Conservation (phyloP, 2,797 vertebrate genomes). For the Coccyzus lansbergi region DNA sequence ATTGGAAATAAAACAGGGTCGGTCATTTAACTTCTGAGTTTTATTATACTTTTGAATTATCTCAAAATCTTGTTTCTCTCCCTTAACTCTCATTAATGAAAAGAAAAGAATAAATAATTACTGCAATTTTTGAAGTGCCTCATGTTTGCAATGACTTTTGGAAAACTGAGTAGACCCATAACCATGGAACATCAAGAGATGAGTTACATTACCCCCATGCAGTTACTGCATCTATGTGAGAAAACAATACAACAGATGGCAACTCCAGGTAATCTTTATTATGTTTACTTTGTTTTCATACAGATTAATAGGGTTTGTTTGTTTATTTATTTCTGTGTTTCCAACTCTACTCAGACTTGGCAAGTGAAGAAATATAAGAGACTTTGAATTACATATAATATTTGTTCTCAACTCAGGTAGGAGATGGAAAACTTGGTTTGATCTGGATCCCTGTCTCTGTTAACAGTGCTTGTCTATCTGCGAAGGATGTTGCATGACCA, state of each 20-base stretch:
- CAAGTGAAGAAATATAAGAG: neutral
- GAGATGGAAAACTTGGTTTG: neutral
- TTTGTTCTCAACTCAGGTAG: neutral
- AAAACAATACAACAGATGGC: neutral
- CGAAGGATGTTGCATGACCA: neutral
- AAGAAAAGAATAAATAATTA: neutral
- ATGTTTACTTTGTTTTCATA: neutral
- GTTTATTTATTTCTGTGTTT: neutral
- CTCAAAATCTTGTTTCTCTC: neutral
- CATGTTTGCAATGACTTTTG: neutral
- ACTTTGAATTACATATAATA: neutral
- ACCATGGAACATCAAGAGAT: neutral
- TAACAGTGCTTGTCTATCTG: neutral
- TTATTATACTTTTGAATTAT: neutral
- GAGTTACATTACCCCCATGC: neutral
- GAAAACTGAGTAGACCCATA: neutral
- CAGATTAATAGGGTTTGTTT: neutral
- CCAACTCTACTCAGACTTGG: neutral
- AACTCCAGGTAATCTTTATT: neutral
- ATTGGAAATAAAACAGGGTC: constrained; percentile 4
- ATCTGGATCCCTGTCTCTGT: neutral
- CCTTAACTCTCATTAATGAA: neutral
- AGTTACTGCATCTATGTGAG: neutral
- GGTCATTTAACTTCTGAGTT: neutral
- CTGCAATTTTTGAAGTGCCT: neutral